Evolutionary conservation across 2,888 invertebrate species (phyloP).

Genomic region (Eudasyphora cyanicolor): DNA sequence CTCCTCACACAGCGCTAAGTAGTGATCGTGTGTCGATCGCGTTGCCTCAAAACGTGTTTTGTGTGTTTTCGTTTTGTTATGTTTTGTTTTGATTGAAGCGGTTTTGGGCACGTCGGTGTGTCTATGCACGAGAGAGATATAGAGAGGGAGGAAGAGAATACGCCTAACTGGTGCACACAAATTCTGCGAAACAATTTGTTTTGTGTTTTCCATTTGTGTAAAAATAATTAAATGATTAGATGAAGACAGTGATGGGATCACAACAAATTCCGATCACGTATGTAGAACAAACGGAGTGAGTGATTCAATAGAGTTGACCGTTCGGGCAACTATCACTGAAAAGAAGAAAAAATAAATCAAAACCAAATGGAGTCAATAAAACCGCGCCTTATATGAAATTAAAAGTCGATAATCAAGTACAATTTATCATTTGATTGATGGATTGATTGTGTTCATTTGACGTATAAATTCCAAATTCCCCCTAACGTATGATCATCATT

Average conservation of each 20-base stretch:
- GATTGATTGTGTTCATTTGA: slow-evolving; percentile 14
- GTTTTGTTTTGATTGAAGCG: slow-evolving; percentile 7
- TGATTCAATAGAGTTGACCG: background rate
- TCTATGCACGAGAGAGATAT: background rate
- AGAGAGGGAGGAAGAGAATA: too few relatives aligned
- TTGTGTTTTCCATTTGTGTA: slow-evolving; percentile 40
- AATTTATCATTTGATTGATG: slow-evolving; percentile 34
- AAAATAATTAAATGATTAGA: slow-evolving; percentile 62
- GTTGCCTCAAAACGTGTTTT: slow-evolving; percentile 43
- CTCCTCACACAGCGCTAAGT: background rate
- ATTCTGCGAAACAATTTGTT: slow-evolving; percentile 57
- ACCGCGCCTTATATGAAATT: slow-evolving; percentile 11
- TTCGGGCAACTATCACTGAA: background rate
- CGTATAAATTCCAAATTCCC: background rate
- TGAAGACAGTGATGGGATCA: slow-evolving; percentile 25
- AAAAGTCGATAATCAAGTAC: slow-evolving; percentile 3
- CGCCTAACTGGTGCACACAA: slow-evolving; percentile 37
- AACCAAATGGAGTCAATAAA: slow-evolving; percentile 17
- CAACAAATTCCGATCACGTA: slow-evolving; percentile 73
- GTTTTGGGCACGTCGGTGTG: slow-evolving; percentile 49
- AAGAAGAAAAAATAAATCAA: slow-evolving; percentile 8
- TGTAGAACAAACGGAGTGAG: slow-evolving; percentile 75
- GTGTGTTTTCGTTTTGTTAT: slow-evolving; percentile 38
- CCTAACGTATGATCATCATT: background rate
- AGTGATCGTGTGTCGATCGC: too few relatives aligned